A percentile compares a stretch with the other conserved stretches of the same genome.
Evolutionary conservation across 2,797 vertebrate species (phyloP).

Genomic region (Pseudochirops corinnae): DNA sequence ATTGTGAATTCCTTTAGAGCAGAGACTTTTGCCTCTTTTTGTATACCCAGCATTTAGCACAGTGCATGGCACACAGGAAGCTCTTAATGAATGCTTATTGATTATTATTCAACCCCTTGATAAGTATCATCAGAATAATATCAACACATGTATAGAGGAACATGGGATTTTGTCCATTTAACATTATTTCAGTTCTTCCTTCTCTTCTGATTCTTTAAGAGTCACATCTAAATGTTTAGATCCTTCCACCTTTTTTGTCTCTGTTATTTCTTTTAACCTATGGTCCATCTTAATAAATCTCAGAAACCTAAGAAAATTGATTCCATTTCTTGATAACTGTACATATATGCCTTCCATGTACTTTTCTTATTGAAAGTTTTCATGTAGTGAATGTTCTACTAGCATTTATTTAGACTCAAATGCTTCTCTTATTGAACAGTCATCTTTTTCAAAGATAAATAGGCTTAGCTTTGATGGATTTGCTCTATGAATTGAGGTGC

Average conservation of each 20-base stretch:
- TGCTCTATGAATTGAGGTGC: background rate
- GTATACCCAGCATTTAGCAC: background rate
- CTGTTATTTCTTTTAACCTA: background rate
- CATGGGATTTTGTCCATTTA: background rate
- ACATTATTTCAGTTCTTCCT: background rate
- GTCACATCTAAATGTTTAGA: background rate
- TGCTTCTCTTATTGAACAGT: background rate
- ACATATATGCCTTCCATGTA: background rate
- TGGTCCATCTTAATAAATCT: background rate
- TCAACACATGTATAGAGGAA: background rate
- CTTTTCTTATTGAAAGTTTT: background rate
- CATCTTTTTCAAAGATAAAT: background rate
- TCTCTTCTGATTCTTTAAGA: background rate
- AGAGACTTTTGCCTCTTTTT: background rate
- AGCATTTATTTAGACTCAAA: background rate
- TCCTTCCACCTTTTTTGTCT: background rate
- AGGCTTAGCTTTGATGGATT: background rate
- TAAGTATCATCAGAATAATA: background rate
- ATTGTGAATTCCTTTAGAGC: background rate
- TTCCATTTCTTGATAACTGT: background rate
- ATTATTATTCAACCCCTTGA: background rate
- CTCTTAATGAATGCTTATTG: background rate
- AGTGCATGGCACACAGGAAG: background rate
- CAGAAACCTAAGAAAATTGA: background rate
- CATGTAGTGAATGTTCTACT: background rate